A percentile compares a stretch with the other conserved stretches of the same genome.
phyloP scores from a whole-genome alignment of 2,113 vertebrate species.

The Calypte anna region DNA sequence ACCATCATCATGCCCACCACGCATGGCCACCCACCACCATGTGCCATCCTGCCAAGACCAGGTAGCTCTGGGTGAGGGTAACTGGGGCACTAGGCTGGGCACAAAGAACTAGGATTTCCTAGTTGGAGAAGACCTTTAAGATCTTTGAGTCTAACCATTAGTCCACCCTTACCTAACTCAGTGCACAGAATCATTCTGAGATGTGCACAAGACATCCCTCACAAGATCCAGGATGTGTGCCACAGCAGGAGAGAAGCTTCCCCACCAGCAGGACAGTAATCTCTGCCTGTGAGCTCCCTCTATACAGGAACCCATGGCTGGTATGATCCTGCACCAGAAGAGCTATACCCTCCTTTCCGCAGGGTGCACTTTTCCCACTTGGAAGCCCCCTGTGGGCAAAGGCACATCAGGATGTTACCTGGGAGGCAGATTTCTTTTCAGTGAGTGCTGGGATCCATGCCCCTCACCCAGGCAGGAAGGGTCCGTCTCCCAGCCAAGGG shows the following conservation, averaged over 20 bases:
- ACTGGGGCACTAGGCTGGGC: fast-evolving
- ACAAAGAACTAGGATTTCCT: too few species aligned
- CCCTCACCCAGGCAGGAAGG: background rate
- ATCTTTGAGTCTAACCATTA: too few species aligned
- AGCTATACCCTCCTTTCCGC: background rate
- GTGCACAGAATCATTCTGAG: too few species aligned
- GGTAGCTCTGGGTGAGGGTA: background rate
- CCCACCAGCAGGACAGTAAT: background rate
- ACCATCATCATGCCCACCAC: fast-evolving
- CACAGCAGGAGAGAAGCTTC: background rate
- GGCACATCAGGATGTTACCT: fast-evolving
- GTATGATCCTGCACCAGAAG: background rate
- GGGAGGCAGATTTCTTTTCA: background rate
- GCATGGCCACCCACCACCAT: background rate
- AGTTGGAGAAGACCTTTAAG: too few species aligned
- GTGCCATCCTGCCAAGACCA: background rate
- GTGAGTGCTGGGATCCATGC: background rate
- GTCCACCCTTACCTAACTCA: too few species aligned
- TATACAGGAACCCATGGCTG: background rate
- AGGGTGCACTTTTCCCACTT: background rate
- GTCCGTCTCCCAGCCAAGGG: background rate
- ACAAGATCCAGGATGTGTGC: fast-evolving
- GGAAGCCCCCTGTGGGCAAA: background rate
- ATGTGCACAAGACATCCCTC: background rate
- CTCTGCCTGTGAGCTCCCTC: background rate